Conservation (phyloP, 2,113 vertebrate genomes). For the Grus americana region DNA sequence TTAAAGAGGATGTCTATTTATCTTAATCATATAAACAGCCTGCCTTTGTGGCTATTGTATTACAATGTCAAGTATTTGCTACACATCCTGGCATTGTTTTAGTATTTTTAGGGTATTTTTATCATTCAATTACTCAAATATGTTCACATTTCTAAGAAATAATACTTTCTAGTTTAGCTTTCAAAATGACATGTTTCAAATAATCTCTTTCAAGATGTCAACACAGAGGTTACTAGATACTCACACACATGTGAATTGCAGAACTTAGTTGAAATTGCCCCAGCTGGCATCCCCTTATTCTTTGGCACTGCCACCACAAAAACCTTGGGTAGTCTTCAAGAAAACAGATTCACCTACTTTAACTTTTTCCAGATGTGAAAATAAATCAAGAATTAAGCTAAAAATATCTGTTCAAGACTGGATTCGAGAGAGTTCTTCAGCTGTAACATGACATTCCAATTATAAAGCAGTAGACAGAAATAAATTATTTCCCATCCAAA, state of each 20-base stretch:
- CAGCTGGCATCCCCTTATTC: neutral
- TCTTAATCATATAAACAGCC: neutral
- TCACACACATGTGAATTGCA: rapidly evolving
- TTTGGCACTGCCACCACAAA: neutral
- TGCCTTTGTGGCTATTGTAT: neutral
- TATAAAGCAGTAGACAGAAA: neutral
- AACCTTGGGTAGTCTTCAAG: neutral
- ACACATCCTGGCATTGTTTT: neutral
- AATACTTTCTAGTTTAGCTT: neutral
- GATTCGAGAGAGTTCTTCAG: neutral
- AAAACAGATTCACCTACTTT: neutral
- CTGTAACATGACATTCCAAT: neutral
- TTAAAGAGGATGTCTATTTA: neutral
- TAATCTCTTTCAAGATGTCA: neutral
- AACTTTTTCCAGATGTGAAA: neutral
- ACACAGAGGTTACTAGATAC: neutral
- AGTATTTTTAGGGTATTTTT: neutral
- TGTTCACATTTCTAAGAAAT: neutral
- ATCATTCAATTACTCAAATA: neutral
- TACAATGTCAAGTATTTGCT: neutral
- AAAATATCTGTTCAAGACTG: neutral
- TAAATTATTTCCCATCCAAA: neutral
- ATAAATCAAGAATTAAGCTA: neutral
- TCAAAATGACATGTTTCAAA: neutral
- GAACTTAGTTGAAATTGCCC: neutral